phyloP scores from a whole-genome alignment of 30 jellyfish, hydroid and myxozoan genomes.

The Aurelia sp. region DNA sequence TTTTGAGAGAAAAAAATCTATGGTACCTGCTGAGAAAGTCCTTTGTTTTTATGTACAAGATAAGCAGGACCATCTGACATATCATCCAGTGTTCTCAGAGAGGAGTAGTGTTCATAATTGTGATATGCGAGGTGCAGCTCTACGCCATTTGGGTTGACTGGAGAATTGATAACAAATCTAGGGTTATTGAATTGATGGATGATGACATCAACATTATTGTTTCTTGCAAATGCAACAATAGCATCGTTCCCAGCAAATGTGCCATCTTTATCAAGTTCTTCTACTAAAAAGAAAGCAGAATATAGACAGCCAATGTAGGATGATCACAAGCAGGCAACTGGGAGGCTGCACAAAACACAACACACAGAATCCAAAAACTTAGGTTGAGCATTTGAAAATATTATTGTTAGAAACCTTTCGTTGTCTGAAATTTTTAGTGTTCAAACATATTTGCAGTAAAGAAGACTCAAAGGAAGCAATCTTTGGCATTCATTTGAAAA shows the following conservation, averaged over 20 bases:
- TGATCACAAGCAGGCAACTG: no score
- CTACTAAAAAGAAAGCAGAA: conserved; percentile 39
- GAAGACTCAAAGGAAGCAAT: no score
- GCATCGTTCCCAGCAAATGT: conserved; percentile 92
- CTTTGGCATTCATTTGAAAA: no score
- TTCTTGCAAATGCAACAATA: conserved; percentile 83
- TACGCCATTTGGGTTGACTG: conserved; percentile 18
- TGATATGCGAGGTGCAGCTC: conserved; percentile 84
- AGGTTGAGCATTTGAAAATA: no score
- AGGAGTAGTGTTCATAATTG: conserved; percentile 80
- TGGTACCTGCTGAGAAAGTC: no score
- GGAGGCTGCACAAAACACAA: no score
- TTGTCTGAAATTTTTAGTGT: no score
- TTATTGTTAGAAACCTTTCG: no score
- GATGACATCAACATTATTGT: conserved; percentile 67
- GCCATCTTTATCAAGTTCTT: conserved; percentile 66
- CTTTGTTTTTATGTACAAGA: conserved; percentile 12
- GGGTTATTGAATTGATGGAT: conserved; percentile 86
- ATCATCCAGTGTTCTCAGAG: conserved; percentile 63
- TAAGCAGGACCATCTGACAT: conserved; percentile 55
- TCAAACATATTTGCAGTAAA: no score
- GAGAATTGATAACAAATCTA: conserved; percentile 64
- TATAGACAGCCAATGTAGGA: neutral
- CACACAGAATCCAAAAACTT: no score
- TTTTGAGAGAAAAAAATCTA: no score